Evolutionary conservation across 92 coral and sea anemone genomes (phyloP).

Genomic region (Zoanthus sansibaricus): DNA sequence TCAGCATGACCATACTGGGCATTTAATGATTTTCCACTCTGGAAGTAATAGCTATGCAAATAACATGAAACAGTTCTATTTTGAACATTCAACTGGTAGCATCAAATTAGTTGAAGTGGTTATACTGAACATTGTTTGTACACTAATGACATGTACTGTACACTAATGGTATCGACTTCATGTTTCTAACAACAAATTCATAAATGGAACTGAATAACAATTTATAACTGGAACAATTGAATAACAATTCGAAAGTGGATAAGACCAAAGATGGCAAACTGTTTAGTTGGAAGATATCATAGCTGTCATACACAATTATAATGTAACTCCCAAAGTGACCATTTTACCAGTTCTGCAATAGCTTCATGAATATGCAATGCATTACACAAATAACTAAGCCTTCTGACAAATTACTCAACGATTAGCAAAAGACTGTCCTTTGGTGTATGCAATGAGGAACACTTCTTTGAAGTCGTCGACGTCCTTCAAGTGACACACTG

Average conservation of each 20-base stretch:
- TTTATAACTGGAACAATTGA: slow-evolving; percentile 19
- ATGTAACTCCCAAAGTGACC: slow-evolving; percentile 10
- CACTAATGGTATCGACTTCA: slow-evolving; percentile 13
- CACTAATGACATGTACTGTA: slow-evolving; percentile 31
- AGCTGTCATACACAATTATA: slow-evolving; percentile 27
- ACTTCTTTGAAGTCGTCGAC: slow-evolving; percentile 42
- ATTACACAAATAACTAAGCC: slow-evolving; percentile 15
- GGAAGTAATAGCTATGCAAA: slow-evolving; percentile 22
- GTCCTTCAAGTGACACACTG: slow-evolving; percentile 46
- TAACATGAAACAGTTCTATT: slow-evolving; percentile 14
- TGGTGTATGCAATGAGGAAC: slow-evolving; percentile 42
- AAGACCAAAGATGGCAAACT: slow-evolving; percentile 39
- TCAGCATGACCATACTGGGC: slow-evolving; percentile 41
- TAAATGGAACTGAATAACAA: slow-evolving; percentile 24
- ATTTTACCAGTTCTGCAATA: slow-evolving; percentile 14
- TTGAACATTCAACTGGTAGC: slow-evolving; percentile 33
- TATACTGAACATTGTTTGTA: slow-evolving; percentile 17
- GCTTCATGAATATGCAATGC: slow-evolving; percentile 36
- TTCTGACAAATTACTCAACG: slow-evolving; percentile 30
- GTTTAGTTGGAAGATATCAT: slow-evolving; percentile 21
- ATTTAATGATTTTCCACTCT: slow-evolving; percentile 31
- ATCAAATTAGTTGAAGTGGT: slow-evolving; percentile 36
- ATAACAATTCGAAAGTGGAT: slow-evolving; percentile 24
- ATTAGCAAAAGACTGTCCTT: slow-evolving; percentile 27
- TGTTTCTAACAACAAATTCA: neutral